Base-by-base conservation (phyloP, 1,140 invertebrate genomes). In the Acromyrmex charruanus region DNA sequence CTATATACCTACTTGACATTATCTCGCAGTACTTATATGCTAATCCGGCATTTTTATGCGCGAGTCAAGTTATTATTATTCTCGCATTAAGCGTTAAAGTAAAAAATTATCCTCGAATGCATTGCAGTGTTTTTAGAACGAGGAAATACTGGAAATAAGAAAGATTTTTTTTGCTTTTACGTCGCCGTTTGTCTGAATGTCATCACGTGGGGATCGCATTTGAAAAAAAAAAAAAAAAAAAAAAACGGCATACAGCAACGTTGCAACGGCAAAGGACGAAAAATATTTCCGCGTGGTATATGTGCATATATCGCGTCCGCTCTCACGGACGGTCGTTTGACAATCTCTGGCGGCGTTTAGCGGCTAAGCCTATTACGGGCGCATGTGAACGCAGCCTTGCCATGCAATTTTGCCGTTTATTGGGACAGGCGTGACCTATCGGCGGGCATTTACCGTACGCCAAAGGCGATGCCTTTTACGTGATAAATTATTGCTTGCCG, bases 401-500 rank as follows among this genome's bases (percentile, higher is more conserved):
- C 55, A 49, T 55, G 68, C 75, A 61, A 88, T 90, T 90, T 90
- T 84, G 71, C 86, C 86, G 84, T 74, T 88, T 80, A 88, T 90
- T 90, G 86, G 81, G 89, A 90, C 89, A 90, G 86, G 89, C 88
- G 87, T 90, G 90, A 90, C 90, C 90, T 91, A 90, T 88, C 86
- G 89, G 86, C 65, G 89, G 86, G 79, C 87, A 87, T 88, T 90
- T 87, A 86, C 87, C 74, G 72, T 65, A 74, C 77, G 89, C 89
- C 89, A 80, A 74, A 87, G 89, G 90, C 89, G 77, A 90, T 90
- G 77, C 90, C 90, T 90, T 91, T 91, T 91, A 90, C 89, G 88
- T 61, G 90, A 91, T 91, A 91, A 91, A 91, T 91, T 91, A 91
- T 91, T 90, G 82, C 89, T 86, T 74, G 79, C 90, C 77, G 63